Evolutionary conservation across 2,888 invertebrate species (phyloP), one percentile per base, ranked within the genome.

Genomic region (Catocala nupta): DNA sequence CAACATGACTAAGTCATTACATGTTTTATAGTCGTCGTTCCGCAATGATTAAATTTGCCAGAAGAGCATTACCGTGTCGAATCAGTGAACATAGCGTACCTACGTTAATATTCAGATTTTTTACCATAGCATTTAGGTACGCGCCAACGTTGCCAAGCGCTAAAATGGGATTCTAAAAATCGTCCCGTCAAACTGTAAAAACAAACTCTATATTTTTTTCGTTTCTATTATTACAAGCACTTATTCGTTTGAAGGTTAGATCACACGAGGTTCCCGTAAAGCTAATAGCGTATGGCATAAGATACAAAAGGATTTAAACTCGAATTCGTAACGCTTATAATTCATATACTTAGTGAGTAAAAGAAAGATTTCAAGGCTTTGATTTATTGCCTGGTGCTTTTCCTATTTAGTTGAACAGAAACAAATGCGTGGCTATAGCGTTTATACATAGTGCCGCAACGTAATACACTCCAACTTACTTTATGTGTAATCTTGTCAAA

Each of bases 151-250:
- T 75, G 64, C 73, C 73, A 59, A 75, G 71, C 70, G 78, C 71
- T 78, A 76, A 78, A 79, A 77, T 63, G 57, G 59, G 61, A 59
- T 63, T 63, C 74, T 80, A 78, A 81, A 84, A 80, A 71, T 59
- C 65, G 67, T 47, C 58, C 77, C 63, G 76, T 25, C 4, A 81
- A 45, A 78, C 78, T 78, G 75, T 73, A 74, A 82, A 83, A 81
- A 79, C 75, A 74, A 77, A 76, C 77, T 78, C 67, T 45, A 67
- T 59, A 75, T 0, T 78, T 79, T 79, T 72, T 66, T 39, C 62
- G 53, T 56, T 78, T 82, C 81, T 83, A 78, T 84, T 81, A 79
- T 81, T 78, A 78, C 73, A 77, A 78, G 71, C 74, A 79, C 77
- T 80, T 82, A 77, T 77, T 75, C 78, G 71, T 73, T 67, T 68